These are phyloP conservation scores for Sternarchorhynchus goeldii DNA, from an alignment of 2,797 vertebrate species.

Conservation along the genomic window DNA sequence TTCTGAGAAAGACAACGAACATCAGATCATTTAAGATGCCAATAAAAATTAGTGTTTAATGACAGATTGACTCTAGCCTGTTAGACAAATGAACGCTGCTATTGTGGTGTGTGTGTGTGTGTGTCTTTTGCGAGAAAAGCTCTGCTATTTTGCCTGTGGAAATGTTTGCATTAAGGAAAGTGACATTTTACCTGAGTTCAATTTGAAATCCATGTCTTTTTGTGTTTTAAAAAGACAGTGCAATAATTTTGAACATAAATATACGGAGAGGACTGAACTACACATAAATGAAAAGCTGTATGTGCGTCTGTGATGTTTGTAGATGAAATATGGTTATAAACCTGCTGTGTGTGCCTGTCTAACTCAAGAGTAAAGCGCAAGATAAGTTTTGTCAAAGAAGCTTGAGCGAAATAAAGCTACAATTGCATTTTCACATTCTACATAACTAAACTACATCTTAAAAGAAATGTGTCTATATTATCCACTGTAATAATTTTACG, in stretches of 20 bases:
- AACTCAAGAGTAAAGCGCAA: background rate
- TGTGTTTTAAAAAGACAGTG: slow-evolving; percentile 9
- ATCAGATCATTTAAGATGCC: slow-evolving; percentile 2
- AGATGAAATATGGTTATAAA: background rate
- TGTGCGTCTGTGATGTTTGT: background rate
- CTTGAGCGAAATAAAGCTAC: background rate
- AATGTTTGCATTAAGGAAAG: slow-evolving; percentile 47
- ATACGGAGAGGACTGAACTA: background rate
- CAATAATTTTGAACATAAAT: background rate
- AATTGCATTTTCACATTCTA: background rate
- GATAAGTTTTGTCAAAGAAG: background rate
- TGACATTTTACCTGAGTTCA: slow-evolving; percentile 65
- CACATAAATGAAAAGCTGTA: background rate
- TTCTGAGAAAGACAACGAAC: background rate
- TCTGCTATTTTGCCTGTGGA: slow-evolving; percentile 54
- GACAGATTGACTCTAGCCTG: slow-evolving; percentile 9
- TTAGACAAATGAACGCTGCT: background rate
- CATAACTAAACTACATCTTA: background rate
- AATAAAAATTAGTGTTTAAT: background rate
- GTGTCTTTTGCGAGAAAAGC: background rate
- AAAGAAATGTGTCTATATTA: too few relatives aligned
- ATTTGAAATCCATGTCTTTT: slow-evolving; percentile 56
- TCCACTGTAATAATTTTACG: too few relatives aligned
- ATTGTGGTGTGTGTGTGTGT: slow-evolving; percentile 32
- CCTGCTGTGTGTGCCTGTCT: background rate